A percentile compares a stretch with the other conserved stretches of the same genome.
phyloP scores from a whole-genome alignment of 2,888 invertebrate genomes.

The Volucella zonaria region DNA sequence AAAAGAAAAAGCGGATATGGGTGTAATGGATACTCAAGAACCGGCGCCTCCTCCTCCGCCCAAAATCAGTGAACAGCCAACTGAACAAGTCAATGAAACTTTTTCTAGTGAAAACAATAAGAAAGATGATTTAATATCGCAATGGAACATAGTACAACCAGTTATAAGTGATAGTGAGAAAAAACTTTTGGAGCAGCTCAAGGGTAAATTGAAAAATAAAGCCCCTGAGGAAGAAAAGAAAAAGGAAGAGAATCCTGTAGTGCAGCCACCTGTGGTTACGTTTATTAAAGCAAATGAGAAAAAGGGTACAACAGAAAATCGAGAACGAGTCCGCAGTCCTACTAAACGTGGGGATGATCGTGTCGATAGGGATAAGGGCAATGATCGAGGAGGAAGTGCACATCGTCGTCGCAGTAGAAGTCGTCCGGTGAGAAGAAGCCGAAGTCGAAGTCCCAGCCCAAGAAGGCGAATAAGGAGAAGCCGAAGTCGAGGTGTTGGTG shows the following conservation, averaged over 20 bases:
- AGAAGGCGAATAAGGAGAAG: constrained; percentile 64
- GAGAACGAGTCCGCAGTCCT: constrained; percentile 71
- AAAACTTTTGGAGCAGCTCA: constrained; percentile 84
- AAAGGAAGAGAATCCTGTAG: constrained; percentile 79
- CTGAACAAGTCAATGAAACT: constrained; percentile 76
- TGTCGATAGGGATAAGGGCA: constrained; percentile 77
- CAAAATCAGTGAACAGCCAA: constrained; percentile 82
- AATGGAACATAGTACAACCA: constrained; percentile 85
- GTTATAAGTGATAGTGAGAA: constrained; percentile 85
- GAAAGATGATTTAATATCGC: constrained; percentile 84
- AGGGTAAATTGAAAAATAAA: constrained; percentile 81
- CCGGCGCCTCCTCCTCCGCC: constrained; percentile 59
- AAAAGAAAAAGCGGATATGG: constrained; percentile 79
- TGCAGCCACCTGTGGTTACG: constrained; percentile 78
- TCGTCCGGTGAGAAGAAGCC: constrained; percentile 74
- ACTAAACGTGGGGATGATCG: constrained; percentile 75
- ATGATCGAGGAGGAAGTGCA: constrained; percentile 54
- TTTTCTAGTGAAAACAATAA: constrained; percentile 78
- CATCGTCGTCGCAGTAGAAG: constrained; percentile 76
- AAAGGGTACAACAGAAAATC: constrained; percentile 28
- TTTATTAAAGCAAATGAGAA: constrained; percentile 77
- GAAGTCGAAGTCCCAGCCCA: constrained; percentile 77
- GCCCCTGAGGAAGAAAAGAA: constrained; percentile 79
- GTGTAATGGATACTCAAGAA: constrained; percentile 78
- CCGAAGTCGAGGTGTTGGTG: constrained; percentile 47